Percentiles rank a stretch among this genome's conserved stretches.
These are phyloP conservation scores for Cnemophilus loriae DNA, from an alignment of 2,113 vertebrate genomes.

Conservation along the genomic window DNA sequence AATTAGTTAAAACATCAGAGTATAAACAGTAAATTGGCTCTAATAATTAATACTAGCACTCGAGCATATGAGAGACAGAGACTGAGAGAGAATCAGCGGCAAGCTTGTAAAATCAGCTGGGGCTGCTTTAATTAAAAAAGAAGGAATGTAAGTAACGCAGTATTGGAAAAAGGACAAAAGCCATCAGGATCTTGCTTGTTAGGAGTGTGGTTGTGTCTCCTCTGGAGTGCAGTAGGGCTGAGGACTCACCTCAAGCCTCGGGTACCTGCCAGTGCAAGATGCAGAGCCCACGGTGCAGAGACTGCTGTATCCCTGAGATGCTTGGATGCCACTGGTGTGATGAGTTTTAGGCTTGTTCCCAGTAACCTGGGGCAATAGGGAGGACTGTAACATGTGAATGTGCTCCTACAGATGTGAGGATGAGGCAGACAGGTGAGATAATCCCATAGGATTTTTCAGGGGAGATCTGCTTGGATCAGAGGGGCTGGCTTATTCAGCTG, in stretches of 20 bases:
- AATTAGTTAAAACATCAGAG: constrained; percentile 99
- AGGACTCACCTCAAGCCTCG: not conserved
- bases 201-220: not conserved
- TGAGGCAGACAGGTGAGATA: not conserved
- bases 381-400: not conserved
- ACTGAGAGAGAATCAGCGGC: constrained; percentile 44
- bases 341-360: not conserved
- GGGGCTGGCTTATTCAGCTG: fast-evolving
- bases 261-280: not conserved
- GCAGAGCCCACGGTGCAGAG: not conserved
- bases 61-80: constrained; percentile 75
- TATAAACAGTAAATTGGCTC: constrained; percentile 99
- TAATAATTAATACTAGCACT: constrained; percentile 98
- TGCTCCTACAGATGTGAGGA: not conserved
- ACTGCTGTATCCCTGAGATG: not conserved
- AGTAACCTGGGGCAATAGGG: not conserved
- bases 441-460: not conserved
- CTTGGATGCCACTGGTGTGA: not conserved
- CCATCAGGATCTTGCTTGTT: constrained; percentile 22
- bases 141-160: constrained; percentile 59
- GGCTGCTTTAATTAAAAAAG: constrained; percentile 70
- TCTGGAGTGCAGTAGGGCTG: not conserved
- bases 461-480: not conserved
- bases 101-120: constrained; percentile 70
- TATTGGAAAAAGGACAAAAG: constrained; percentile 69